These are phyloP conservation scores for Torymus auratus DNA, from an alignment of 2,888 invertebrate genomes.

Conservation along the genomic window DNA sequence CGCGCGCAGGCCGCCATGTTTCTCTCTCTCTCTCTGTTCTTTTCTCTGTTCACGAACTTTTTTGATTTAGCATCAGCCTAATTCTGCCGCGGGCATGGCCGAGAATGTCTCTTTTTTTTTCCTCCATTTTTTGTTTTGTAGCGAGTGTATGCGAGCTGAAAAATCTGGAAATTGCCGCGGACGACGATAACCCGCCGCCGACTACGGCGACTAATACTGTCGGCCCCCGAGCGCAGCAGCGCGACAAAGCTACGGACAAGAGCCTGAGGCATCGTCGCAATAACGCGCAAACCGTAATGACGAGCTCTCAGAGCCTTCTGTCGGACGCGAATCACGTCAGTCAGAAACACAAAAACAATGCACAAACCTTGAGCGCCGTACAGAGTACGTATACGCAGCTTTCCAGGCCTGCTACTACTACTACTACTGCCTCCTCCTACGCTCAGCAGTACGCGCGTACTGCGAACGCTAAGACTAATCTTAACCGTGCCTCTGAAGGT, in stretches of 20 bases:
- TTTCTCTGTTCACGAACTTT: neutral
- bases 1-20: conserved; percentile 20
- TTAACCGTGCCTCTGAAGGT: conserved; percentile 71
- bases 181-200: conserved; percentile 21
- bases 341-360: conserved; percentile 68
- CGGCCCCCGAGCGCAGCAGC: conserved; percentile 30
- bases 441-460: conserved; percentile 55
- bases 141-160: conserved; percentile 75
- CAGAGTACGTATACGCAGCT: conserved; percentile 72
- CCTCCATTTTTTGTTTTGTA: conserved; percentile 67
- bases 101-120: conserved; percentile 54
- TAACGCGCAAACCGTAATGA: conserved; percentile 67
- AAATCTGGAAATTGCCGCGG: conserved; percentile 70
- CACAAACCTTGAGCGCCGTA: conserved; percentile 70
- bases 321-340: conserved; percentile 65
- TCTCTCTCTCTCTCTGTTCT: neutral
- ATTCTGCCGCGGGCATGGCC: conserved; percentile 32
- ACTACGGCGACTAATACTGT: too few relatives aligned
- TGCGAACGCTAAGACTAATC: conserved; percentile 48
- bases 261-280: conserved; percentile 67
- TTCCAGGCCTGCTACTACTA: conserved; percentile 64
- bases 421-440: neutral
- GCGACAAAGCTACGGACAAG: conserved; percentile 63
- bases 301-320: conserved; percentile 63
- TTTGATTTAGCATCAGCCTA: conserved; percentile 27